phyloP scores from a whole-genome alignment of 2,888 invertebrate species.

The Morpho deidamia region DNA sequence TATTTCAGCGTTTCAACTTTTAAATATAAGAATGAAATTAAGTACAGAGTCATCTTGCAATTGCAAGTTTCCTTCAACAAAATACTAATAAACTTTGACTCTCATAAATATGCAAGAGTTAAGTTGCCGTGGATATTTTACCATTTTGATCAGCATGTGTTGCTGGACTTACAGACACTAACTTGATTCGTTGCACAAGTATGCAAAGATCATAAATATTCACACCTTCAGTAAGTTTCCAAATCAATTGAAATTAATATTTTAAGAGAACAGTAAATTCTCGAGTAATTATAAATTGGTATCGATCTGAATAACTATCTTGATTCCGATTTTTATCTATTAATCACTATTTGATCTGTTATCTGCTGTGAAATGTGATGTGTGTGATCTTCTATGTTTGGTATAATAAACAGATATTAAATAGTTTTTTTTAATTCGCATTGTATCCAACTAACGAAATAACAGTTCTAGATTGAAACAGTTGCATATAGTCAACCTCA shows the following conservation, averaged over 20 bases:
- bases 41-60: not conserved
- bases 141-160: slow-evolving; percentile 26
- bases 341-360: slow-evolving; percentile 20
- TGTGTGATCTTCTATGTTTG: no score
- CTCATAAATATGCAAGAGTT: slow-evolving; percentile 64
- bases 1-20: no score
- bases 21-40: no score
- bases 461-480: no score
- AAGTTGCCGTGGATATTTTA: slow-evolving; percentile 1
- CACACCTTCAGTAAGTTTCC: slow-evolving; percentile 42
- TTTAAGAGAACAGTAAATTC: slow-evolving; percentile 34
- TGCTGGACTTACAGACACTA: slow-evolving; percentile 44
- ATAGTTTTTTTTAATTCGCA: no score
- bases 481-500: slow-evolving; percentile 42
- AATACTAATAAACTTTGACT: slow-evolving; percentile 51
- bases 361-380: no score
- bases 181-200: slow-evolving; percentile 45
- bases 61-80: slow-evolving; percentile 16
- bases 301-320: no score
- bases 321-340: no score
- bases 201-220: slow-evolving; percentile 68
- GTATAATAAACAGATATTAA: no score
- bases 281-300: no score
- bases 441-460: no score
- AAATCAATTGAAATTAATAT: slow-evolving; percentile 39